Evolutionary conservation across 2,888 invertebrate genomes (phyloP).

Genomic region (Rhagophthalmus giganteus): DNA sequence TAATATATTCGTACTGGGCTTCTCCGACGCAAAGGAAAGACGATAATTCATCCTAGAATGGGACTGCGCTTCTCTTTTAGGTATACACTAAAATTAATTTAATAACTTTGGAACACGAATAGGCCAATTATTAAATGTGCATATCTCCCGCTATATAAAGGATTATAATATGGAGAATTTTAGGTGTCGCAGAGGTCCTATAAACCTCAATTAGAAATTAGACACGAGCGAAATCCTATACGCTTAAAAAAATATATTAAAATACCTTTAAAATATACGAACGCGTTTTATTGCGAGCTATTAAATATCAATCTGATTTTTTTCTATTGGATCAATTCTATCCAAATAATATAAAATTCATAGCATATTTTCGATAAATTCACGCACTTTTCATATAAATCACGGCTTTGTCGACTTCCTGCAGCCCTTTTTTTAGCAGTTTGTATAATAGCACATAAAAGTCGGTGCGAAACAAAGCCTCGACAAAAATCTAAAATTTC

Average conservation of each 20-base stretch:
- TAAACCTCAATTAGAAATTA: not conserved
- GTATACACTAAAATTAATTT: too few species aligned
- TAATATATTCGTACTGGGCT: too few species aligned
- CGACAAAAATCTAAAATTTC: constrained; percentile 39
- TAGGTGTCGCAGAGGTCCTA: too few species aligned
- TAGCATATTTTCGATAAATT: constrained; percentile 25
- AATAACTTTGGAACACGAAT: too few species aligned
- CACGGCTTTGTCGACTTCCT: constrained; percentile 25
- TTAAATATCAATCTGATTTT: not conserved
- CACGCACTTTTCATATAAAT: constrained; percentile 25
- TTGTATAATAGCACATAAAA: constrained; percentile 38
- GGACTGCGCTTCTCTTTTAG: too few species aligned
- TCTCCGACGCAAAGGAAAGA: too few species aligned
- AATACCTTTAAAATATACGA: not conserved
- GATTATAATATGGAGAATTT: too few species aligned
- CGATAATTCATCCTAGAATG: too few species aligned
- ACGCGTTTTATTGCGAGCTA: not conserved
- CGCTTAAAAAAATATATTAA: not conserved
- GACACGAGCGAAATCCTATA: not conserved
- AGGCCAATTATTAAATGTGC: too few species aligned
- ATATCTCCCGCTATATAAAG: too few species aligned
- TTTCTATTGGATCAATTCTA: not conserved
- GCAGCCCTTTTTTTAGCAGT: constrained; percentile 33
- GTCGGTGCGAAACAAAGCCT: constrained; percentile 39
- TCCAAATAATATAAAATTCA: constrained; percentile 16